Conservation (phyloP, 2,113 vertebrate species). For the Chaetorhynchus papuensis region DNA sequence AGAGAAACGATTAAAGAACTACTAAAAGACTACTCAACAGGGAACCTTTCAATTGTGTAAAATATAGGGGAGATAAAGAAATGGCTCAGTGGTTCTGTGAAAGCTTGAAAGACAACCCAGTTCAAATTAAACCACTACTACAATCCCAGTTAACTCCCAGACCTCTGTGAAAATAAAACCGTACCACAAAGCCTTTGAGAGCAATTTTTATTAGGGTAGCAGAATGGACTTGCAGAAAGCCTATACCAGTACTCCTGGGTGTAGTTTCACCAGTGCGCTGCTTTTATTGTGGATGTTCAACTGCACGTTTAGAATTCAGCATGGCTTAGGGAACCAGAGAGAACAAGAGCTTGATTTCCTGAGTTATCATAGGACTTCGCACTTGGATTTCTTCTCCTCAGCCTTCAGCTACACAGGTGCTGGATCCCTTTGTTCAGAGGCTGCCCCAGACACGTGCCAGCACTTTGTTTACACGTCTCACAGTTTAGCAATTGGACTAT, state of each 20-base stretch:
- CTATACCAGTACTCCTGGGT: conserved; percentile 51
- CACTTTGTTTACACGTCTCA: neutral
- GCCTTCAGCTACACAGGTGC: neutral
- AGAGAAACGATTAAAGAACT: neutral
- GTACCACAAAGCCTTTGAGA: conserved; percentile 63
- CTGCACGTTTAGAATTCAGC: conserved; percentile 32
- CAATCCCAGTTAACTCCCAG: neutral
- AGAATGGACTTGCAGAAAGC: conserved; percentile 71
- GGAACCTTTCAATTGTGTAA: neutral
- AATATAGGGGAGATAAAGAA: fast-evolving
- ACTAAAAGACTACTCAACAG: neutral
- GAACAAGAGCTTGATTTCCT: conserved; percentile 60
- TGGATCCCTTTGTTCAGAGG: conserved; percentile 1
- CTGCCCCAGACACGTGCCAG: neutral
- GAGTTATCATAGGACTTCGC: conserved; percentile 33
- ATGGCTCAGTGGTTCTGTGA: neutral
- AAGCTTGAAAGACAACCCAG: neutral
- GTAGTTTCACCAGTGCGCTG: conserved; percentile 2
- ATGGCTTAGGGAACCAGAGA: conserved; percentile 53
- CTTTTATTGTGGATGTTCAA: conserved; percentile 27
- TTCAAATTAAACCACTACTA: neutral
- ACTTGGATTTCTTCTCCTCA: neutral
- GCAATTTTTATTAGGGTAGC: conserved; percentile 77
- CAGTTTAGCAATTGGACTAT: neutral
- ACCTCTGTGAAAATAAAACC: conserved; percentile 44